These are phyloP conservation scores for Thryonomys swinderianus DNA, from an alignment of 2,113 vertebrate genomes.

Conservation along the genomic window DNA sequence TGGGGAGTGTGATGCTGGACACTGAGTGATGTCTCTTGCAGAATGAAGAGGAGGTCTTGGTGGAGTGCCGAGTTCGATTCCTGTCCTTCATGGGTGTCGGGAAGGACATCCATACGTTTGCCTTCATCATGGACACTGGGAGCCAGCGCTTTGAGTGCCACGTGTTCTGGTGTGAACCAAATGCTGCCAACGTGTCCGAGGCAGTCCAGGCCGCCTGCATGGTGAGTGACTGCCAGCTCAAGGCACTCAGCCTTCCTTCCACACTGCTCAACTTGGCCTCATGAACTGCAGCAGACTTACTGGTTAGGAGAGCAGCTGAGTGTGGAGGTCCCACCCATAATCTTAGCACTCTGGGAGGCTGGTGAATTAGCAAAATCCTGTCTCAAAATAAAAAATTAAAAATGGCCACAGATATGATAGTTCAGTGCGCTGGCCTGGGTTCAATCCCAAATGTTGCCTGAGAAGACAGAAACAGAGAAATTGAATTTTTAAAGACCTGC, in stretches of 20 bases:
- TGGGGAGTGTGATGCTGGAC: not conserved
- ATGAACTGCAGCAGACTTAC: not conserved
- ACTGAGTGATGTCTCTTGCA: slow-evolving; percentile 68
- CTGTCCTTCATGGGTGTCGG: slow-evolving; percentile 99
- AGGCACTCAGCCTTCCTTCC: rapidly evolving
- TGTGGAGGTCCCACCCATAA: not conserved
- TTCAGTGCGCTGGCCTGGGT: not conserved
- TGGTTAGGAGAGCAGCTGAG: not conserved
- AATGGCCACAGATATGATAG: not conserved
- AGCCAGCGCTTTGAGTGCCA: slow-evolving; percentile 98
- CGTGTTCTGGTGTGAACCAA: slow-evolving; percentile 98
- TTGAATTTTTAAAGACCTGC: not conserved
- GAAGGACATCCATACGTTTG: slow-evolving; percentile 95
- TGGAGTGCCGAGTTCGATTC: slow-evolving; percentile 98
- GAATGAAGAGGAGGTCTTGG: slow-evolving; percentile 94
- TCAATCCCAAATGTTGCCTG: not conserved
- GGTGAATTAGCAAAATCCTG: not conserved
- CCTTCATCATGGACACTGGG: slow-evolving; percentile 99
- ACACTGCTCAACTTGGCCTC: too few species aligned
- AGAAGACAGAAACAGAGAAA: not conserved
- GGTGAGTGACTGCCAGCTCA: slow-evolving; percentile 86
- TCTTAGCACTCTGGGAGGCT: not conserved
- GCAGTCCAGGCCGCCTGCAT: slow-evolving; percentile 98
- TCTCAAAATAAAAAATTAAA: not conserved
- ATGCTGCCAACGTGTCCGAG: slow-evolving; percentile 95